These are phyloP conservation scores for Zaprionus vittiger DNA, from an alignment of 1,140 invertebrate species.

Conservation along the genomic window DNA sequence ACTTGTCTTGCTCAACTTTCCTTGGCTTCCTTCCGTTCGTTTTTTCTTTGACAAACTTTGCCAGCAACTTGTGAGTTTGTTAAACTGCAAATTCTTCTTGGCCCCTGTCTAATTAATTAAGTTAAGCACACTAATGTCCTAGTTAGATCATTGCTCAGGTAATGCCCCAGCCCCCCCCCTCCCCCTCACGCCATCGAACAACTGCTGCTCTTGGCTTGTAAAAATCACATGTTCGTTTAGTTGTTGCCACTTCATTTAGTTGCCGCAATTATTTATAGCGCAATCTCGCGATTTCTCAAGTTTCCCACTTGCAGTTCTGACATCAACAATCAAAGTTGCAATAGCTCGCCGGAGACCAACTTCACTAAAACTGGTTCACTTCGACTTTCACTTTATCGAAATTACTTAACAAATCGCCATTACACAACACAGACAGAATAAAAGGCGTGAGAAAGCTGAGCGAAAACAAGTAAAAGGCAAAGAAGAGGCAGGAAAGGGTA, in stretches of 20 bases:
- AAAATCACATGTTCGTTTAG: conserved; percentile 9
- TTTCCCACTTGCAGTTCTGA: conserved; percentile 2
- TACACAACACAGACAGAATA: background rate
- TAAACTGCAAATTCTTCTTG: conserved; percentile 40
- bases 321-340: background rate
- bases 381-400: conserved; percentile 8
- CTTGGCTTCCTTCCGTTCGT: conserved; percentile 2
- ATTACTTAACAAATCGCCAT: conserved; percentile 3
- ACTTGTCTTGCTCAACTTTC: conserved; percentile 41
- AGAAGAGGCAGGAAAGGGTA: too few relatives aligned
- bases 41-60: conserved; percentile 45
- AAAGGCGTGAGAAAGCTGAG: background rate
- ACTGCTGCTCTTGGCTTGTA: background rate
- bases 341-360: background rate
- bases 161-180: background rate
- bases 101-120: conserved; percentile 49
- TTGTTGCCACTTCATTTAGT: background rate
- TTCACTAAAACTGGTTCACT: background rate
- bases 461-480: too few relatives aligned
- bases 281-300: conserved; percentile 6
- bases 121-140: conserved; percentile 48
- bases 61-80: conserved; percentile 37
- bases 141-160: conserved; percentile 36
- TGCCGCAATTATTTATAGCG: conserved; percentile 6
- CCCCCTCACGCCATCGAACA: too few relatives aligned